These are phyloP conservation scores for Synanthedon vespiformis DNA, from an alignment of 2,888 invertebrate species.

Conservation along the genomic window DNA sequence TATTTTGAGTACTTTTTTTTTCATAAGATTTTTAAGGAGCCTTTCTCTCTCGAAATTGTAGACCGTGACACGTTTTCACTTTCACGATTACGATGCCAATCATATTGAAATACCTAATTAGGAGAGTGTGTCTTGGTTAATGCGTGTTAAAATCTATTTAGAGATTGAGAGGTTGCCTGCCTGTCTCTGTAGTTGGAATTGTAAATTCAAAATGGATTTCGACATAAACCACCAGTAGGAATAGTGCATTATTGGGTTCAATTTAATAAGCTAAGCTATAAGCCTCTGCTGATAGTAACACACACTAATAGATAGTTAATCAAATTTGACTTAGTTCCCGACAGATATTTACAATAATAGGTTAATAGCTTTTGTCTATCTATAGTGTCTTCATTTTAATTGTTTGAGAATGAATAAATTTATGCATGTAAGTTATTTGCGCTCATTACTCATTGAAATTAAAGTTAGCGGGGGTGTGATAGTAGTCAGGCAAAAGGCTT, in stretches of 20 bases:
- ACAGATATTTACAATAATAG: no score
- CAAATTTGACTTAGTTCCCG: no score
- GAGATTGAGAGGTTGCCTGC: no score
- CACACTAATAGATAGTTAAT: no score
- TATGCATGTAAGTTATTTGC: no score
- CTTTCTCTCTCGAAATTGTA: constrained; percentile 58
- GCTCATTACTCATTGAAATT: no score
- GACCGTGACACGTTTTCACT: constrained; percentile 61
- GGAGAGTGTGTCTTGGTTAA: neutral
- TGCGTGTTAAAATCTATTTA: neutral
- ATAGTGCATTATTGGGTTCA: neutral
- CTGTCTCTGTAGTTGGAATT: no score
- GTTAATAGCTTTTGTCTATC: no score
- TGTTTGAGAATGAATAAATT: no score
- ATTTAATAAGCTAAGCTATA: neutral
- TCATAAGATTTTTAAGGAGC: constrained; percentile 26
- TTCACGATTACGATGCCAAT: constrained; percentile 57
- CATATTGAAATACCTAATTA: constrained; percentile 44
- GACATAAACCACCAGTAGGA: neutral
- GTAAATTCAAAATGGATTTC: neutral
- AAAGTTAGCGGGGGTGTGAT: no score
- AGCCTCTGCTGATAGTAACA: neutral
- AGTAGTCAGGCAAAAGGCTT: no score
- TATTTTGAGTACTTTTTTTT: neutral
- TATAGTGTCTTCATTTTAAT: no score